These are phyloP conservation scores for Sthenelais limicola DNA, from an alignment of 2,888 invertebrate genomes.

Conservation along the genomic window DNA sequence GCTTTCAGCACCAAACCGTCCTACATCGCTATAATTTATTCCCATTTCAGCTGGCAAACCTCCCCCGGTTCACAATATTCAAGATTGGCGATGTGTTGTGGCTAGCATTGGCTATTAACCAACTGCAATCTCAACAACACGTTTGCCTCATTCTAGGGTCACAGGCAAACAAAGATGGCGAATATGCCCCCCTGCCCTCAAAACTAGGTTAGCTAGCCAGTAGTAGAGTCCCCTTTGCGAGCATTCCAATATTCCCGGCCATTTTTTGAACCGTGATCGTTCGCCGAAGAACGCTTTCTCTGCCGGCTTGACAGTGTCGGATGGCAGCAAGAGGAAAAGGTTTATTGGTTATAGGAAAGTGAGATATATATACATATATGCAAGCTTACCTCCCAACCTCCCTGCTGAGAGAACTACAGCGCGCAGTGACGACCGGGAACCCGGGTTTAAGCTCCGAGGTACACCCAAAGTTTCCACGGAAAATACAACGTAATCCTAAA, in stretches of 20 bases:
- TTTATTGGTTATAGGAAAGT: too few relatives aligned
- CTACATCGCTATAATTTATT: conserved; percentile 27
- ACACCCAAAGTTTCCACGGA: conserved; percentile 9
- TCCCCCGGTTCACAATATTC: background rate
- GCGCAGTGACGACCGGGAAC: background rate
- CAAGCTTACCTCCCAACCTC: conserved; percentile 9
- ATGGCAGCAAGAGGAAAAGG: background rate
- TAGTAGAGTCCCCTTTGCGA: conserved; percentile 1
- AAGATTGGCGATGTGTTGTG: too few relatives aligned
- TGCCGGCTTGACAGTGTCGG: background rate
- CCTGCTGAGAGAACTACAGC: background rate
- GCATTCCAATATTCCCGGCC: conserved; percentile 1
- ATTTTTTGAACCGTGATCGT: background rate
- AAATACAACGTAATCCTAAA: conserved; percentile 4
- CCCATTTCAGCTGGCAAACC: too few relatives aligned
- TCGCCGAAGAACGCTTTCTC: background rate
- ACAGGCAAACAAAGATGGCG: conserved; percentile 34
- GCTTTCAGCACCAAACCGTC: background rate
- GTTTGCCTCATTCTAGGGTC: conserved; percentile 17
- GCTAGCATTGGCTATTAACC: too few relatives aligned
- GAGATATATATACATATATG: background rate
- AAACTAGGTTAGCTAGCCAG: conserved; percentile 35
- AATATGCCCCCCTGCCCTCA: conserved; percentile 31
- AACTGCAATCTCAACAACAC: too few relatives aligned
- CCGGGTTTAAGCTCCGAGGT: conserved; percentile 5